phyloP scores from a whole-genome alignment of 2,113 vertebrate genomes.

The Charadrius vociferus region DNA sequence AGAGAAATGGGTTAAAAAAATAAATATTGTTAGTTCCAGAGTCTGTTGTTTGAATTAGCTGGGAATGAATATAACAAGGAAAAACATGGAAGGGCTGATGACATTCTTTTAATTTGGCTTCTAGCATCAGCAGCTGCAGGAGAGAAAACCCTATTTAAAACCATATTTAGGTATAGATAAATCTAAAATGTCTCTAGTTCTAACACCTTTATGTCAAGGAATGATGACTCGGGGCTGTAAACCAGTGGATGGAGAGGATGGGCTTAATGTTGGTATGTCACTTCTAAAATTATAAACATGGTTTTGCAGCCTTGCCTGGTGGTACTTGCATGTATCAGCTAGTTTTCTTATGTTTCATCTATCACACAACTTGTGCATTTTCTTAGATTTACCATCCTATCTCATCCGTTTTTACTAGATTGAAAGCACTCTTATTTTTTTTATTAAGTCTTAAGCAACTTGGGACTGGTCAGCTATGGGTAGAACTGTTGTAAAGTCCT shows the following conservation, averaged over 20 bases:
- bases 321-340: not conserved
- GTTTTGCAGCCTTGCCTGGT: not conserved
- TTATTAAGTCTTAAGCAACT: not conserved
- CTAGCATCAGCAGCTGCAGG: not conserved
- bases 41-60: not conserved
- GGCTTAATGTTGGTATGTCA: not conserved
- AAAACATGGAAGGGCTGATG: not conserved
- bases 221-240: not conserved
- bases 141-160: not conserved
- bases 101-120: not conserved
- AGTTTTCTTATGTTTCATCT: not conserved
- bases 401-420: not conserved
- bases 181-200: not conserved
- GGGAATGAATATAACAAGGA: not conserved
- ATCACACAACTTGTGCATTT: not conserved
- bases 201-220: not conserved
- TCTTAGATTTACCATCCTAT: not conserved
- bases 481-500: not conserved
- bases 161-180: not conserved
- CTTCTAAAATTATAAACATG: not conserved
- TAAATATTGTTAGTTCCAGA: not conserved
- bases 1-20: not conserved
- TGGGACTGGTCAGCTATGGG: not conserved
- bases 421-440: not conserved
- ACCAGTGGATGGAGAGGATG: not conserved